A percentile compares a stretch with the other conserved stretches of the same genome.
phyloP scores from a whole-genome alignment of 92 coral and sea anemone genomes.

The Zoanthus sociatus region DNA sequence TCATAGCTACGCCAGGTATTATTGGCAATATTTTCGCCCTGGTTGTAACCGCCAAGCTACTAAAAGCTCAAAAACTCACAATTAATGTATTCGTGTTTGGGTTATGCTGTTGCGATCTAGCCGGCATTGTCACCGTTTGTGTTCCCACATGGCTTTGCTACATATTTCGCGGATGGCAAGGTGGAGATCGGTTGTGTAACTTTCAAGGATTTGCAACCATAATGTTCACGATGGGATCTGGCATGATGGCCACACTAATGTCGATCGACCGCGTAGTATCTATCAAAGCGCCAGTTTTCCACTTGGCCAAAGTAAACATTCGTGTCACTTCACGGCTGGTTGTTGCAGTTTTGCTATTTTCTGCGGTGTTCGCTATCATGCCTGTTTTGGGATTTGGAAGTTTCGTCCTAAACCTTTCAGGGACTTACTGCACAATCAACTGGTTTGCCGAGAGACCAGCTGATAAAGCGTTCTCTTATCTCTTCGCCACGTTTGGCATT shows the following conservation, averaged over 20 bases:
- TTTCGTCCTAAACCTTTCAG: slow-evolving; percentile 63
- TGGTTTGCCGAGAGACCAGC: slow-evolving; percentile 67
- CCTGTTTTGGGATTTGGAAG: slow-evolving; percentile 83
- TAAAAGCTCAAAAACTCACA: slow-evolving; percentile 71
- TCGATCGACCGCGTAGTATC: slow-evolving; percentile 80
- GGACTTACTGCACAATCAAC: slow-evolving; percentile 80
- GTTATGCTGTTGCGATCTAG: slow-evolving; percentile 72
- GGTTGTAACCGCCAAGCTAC: slow-evolving; percentile 69
- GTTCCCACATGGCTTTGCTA: slow-evolving; percentile 82
- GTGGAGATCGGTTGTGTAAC: slow-evolving; percentile 73
- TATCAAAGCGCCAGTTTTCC: slow-evolving; percentile 79
- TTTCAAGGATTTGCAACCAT: slow-evolving; percentile 84
- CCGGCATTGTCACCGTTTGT: slow-evolving; percentile 67
- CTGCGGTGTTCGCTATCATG: slow-evolving; percentile 65
- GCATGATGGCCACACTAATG: slow-evolving; percentile 77
- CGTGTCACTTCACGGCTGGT: slow-evolving; percentile 60
- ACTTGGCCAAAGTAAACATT: slow-evolving; percentile 55
- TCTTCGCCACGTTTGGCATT: slow-evolving; percentile 75
- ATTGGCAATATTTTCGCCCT: slow-evolving; percentile 80
- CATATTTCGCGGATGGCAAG: slow-evolving; percentile 72
- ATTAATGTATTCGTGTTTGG: slow-evolving; percentile 85
- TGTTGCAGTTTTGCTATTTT: slow-evolving; percentile 44
- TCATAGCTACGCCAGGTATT: slow-evolving; percentile 65
- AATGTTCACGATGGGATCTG: slow-evolving; percentile 73
- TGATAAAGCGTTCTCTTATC: slow-evolving; percentile 71